phyloP scores from a whole-genome alignment of 2,888 invertebrate species.

The Zhuqinia jingwanae region DNA sequence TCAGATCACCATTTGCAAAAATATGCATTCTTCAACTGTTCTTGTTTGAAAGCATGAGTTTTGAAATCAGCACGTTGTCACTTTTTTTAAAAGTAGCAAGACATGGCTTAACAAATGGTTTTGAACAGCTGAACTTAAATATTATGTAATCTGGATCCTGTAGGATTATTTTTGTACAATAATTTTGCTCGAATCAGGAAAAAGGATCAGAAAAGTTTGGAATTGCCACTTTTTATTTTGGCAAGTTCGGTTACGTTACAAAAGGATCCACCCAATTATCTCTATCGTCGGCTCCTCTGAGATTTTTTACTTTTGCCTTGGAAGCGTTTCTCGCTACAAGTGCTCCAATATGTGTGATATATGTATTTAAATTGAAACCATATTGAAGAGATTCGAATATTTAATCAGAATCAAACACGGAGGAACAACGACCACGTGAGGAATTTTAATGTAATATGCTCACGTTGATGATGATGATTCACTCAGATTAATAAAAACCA shows the following conservation, averaged over 20 bases:
- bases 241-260: not conserved
- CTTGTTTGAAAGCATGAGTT: not conserved
- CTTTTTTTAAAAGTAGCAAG: not conserved
- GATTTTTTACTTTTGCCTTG: too few species aligned
- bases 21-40: not conserved
- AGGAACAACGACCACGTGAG: not conserved
- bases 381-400: too few species aligned
- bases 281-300: too few species aligned
- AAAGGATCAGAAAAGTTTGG: not conserved
- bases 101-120: not conserved
- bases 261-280: not conserved
- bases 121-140: not conserved
- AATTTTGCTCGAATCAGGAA: too few species aligned
- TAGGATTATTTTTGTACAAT: too few species aligned
- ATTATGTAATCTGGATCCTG: not conserved
- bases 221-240: not conserved
- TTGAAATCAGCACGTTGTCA: conserved; percentile 18
- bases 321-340: too few species aligned
- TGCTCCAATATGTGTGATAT: too few species aligned
- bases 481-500: not conserved
- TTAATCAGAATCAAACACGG: too few species aligned
- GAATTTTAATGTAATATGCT: conserved; percentile 1
- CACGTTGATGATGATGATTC: not conserved
- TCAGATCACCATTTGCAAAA: not conserved
- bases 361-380: too few species aligned